These are phyloP conservation scores for Ceramica pisi DNA, from an alignment of 2,888 invertebrate species.

Conservation along the genomic window DNA sequence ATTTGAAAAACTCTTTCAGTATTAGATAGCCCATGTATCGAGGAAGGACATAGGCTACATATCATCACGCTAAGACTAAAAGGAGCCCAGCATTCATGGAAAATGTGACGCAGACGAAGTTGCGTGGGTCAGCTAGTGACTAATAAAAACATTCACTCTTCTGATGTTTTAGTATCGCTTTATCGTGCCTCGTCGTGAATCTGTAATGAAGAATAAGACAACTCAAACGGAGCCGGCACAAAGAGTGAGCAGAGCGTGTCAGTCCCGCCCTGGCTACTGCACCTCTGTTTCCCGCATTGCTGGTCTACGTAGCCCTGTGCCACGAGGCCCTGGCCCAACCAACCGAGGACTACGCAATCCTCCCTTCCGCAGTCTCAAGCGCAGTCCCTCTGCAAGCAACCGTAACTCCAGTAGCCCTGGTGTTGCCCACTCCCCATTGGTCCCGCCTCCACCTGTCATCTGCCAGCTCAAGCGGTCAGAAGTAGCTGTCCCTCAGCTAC, in stretches of 20 bases:
- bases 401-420: background rate
- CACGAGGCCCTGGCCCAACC: background rate
- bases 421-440: background rate
- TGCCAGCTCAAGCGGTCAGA: conserved; percentile 24
- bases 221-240: conserved; percentile 56
- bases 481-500: background rate
- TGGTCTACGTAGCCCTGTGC: too few relatives aligned
- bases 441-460: conserved; percentile 8
- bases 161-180: conserved; percentile 38
- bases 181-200: conserved; percentile 31
- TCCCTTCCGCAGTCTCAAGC: background rate
- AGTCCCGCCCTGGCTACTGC: conserved; percentile 14
- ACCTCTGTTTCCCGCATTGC: background rate
- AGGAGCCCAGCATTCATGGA: too few relatives aligned
- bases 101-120: too few relatives aligned
- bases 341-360: background rate
- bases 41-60: too few relatives aligned
- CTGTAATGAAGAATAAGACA: conserved; percentile 54
- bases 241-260: conserved; percentile 38
- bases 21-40: too few relatives aligned
- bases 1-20: too few relatives aligned
- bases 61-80: too few relatives aligned
- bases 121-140: too few relatives aligned
- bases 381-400: background rate
- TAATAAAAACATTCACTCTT: too few relatives aligned